A percentile compares a stretch with the other conserved stretches of the same genome.
phyloP scores from a whole-genome alignment of 1,140 invertebrate genomes.

The Spodoptera frugiperda region DNA sequence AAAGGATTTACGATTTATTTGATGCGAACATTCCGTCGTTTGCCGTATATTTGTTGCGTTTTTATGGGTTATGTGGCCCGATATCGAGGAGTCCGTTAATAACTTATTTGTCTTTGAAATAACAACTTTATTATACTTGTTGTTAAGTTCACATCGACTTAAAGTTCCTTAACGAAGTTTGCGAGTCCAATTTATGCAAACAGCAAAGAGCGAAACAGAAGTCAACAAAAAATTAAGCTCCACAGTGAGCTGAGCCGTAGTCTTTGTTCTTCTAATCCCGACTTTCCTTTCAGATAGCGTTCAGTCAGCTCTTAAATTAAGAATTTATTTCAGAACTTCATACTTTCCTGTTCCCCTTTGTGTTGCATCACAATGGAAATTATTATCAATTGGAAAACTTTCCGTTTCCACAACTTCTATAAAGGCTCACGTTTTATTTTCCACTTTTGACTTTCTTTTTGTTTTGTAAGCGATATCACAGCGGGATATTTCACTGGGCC shows the following conservation, averaged over 20 bases:
- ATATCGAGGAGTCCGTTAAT: neutral
- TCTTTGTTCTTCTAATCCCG: conserved; percentile 79
- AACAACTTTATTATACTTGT: neutral
- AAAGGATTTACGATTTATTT: conserved; percentile 35
- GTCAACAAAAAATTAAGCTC: conserved; percentile 66
- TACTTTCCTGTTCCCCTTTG: conserved; percentile 77
- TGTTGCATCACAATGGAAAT: conserved; percentile 81
- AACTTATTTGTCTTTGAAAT: neutral
- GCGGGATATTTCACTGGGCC: conserved; percentile 45
- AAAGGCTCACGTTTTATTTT: conserved; percentile 74
- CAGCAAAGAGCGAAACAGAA: conserved; percentile 60
- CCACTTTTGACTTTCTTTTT: conserved; percentile 63
- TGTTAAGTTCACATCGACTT: conserved; percentile 1
- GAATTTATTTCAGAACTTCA: conserved; percentile 82
- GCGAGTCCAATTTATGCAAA: conserved; percentile 55
- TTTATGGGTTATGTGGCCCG: conserved; percentile 1
- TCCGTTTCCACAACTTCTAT: conserved; percentile 69
- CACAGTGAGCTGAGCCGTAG: conserved; percentile 57
- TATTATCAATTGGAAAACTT: conserved; percentile 83
- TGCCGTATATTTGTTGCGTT: conserved; percentile 15
- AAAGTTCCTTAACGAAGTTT: conserved; percentile 35
- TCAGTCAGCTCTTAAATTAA: conserved; percentile 82
- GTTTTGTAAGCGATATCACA: conserved; percentile 53
- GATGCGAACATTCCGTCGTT: conserved; percentile 14
- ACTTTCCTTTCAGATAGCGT: conserved; percentile 77